These are phyloP conservation scores for Artibeus jamaicensis DNA, from an alignment of 2,797 vertebrate species.

Conservation along the genomic window DNA sequence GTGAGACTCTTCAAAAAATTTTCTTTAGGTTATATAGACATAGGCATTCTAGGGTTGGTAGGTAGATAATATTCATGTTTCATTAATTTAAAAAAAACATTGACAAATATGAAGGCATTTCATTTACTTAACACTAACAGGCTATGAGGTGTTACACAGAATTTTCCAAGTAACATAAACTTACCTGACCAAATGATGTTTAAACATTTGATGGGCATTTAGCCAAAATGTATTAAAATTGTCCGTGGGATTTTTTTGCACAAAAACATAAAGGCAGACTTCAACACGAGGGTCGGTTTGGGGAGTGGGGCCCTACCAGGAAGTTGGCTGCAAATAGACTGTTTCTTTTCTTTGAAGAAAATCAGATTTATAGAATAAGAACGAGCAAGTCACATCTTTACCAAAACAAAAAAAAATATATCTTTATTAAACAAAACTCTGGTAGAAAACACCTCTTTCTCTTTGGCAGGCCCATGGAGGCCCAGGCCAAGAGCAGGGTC, in stretches of 20 bases:
- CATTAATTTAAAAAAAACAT: neutral
- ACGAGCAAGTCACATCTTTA: neutral
- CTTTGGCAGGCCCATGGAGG: rapidly evolving
- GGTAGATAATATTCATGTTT: neutral
- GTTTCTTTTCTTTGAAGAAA: neutral
- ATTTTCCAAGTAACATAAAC: neutral
- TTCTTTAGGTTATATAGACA: neutral
- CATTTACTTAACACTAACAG: neutral
- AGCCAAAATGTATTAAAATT: neutral
- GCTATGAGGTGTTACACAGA: neutral
- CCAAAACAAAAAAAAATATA: no score
- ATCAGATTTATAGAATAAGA: neutral
- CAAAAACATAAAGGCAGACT: neutral
- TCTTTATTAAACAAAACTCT: neutral
- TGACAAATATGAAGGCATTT: neutral
- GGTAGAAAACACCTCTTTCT: neutral
- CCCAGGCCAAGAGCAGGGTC: neutral
- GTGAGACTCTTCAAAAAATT: no score
- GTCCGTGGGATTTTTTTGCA: neutral
- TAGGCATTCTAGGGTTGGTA: neutral
- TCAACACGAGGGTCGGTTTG: neutral
- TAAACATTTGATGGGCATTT: neutral
- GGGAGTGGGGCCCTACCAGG: neutral
- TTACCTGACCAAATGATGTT: neutral
- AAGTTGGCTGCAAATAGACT: neutral